Percentiles rank a stretch among this genome's conserved stretches.
Evolutionary conservation across 2,797 vertebrate species (phyloP).

Genomic region (Eleutherodactylus coqui): DNA sequence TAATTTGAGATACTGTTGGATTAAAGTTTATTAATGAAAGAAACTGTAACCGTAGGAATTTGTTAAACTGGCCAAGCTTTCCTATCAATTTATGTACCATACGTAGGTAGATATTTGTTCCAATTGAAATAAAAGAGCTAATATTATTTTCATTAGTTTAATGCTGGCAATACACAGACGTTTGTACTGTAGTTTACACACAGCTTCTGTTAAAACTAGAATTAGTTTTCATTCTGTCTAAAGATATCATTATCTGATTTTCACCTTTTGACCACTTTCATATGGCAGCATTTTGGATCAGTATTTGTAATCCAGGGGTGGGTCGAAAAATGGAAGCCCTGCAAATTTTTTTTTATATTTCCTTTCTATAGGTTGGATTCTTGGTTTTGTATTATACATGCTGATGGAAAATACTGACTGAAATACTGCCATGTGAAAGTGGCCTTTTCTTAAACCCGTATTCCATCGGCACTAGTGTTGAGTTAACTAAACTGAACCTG

Average conservation of each 20-base stretch:
- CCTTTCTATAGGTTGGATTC: too few relatives aligned
- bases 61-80: conserved; percentile 25
- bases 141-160: neutral
- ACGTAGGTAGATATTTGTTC: conserved; percentile 8
- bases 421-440: too few relatives aligned
- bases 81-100: conserved; percentile 53
- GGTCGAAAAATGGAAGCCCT: too few relatives aligned
- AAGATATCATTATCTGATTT: neutral
- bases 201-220: neutral
- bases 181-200: neutral
- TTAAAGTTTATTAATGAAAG: conserved; percentile 62
- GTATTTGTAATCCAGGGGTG: too few relatives aligned
- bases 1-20: conserved; percentile 58
- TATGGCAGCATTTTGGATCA: too few relatives aligned
- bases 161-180: neutral
- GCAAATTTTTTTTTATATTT: too few relatives aligned
- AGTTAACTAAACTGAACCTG: too few relatives aligned
- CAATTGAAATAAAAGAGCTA: conserved; percentile 7
- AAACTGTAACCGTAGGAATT: conserved; percentile 58
- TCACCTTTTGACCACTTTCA: too few relatives aligned
- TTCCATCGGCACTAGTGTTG: too few relatives aligned
- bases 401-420: too few relatives aligned
- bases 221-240: neutral
- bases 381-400: too few relatives aligned
- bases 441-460: too few relatives aligned